These are phyloP conservation scores for Phrynosoma platyrhinos DNA, from an alignment of 2,113 vertebrate species.

Conservation along the genomic window DNA sequence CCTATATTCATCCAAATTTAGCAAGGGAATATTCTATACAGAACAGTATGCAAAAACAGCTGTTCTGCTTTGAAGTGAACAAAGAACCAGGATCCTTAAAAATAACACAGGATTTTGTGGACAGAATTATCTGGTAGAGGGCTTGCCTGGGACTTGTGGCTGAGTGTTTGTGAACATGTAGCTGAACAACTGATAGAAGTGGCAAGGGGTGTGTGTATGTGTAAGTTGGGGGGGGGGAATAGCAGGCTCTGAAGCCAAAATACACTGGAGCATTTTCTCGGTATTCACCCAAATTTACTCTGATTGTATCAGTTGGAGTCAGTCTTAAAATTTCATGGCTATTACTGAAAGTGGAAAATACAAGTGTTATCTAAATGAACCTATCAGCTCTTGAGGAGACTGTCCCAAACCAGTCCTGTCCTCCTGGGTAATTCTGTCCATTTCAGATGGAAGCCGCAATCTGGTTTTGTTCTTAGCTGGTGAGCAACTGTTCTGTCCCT, in stretches of 20 bases:
- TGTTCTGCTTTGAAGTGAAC: constrained; percentile 28
- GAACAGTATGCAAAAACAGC: constrained; percentile 20
- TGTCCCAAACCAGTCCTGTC: not conserved
- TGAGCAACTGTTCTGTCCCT: no score
- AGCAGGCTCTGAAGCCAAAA: not conserved
- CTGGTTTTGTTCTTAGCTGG: no score
- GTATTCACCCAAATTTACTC: not conserved
- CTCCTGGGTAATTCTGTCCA: no score
- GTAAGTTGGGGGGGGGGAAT: not conserved
- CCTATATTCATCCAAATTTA: not conserved
- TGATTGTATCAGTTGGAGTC: not conserved
- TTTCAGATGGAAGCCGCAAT: not conserved
- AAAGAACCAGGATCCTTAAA: constrained; percentile 16
- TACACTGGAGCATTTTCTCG: not conserved
- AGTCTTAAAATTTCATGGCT: not conserved
- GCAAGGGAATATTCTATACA: not conserved
- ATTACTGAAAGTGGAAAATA: not conserved
- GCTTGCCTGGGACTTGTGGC: not conserved
- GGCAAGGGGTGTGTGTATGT: not conserved
- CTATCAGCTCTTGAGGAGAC: not conserved
- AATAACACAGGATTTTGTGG: constrained; percentile 20
- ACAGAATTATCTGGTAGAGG: not conserved
- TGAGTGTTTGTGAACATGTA: not conserved
- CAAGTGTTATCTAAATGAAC: not conserved
- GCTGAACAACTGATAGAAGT: not conserved